Percentiles rank a stretch among this genome's conserved stretches.
Evolutionary conservation across 2,113 vertebrate genomes (phyloP).

Genomic region (Pygoscelis adeliae): DNA sequence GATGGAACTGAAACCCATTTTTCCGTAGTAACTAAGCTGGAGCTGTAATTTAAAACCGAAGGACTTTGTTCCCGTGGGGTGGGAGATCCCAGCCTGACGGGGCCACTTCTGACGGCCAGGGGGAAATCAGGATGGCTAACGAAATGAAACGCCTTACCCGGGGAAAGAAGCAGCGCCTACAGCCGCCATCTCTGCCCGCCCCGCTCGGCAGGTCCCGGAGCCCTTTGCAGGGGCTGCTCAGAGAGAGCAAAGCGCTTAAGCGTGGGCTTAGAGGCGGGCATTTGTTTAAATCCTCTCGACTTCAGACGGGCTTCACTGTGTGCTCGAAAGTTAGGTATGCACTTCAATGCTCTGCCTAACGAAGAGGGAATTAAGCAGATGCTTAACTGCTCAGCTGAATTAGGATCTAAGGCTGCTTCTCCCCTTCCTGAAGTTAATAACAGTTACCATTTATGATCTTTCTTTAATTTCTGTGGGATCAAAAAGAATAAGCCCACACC

Average conservation of each 20-base stretch:
- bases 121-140: background rate
- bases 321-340: background rate
- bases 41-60: background rate
- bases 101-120: background rate
- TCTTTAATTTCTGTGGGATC: background rate
- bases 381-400: background rate
- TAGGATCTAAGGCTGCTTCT: background rate
- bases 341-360: background rate
- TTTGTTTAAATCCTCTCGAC: background rate
- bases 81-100: background rate
- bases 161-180: background rate
- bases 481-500: accelerated
- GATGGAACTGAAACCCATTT: background rate
- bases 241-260: background rate
- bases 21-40: accelerated
- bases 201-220: accelerated
- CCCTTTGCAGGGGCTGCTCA: background rate
- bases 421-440: background rate
- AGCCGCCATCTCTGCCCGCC: background rate
- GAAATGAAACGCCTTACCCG: accelerated
- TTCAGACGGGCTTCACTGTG: background rate
- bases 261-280: background rate
- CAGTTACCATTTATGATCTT: background rate
- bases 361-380: background rate
- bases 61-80: background rate